A percentile compares a stretch with the other conserved stretches of the same genome.
Evolutionary conservation across 2,888 invertebrate genomes (phyloP).

Genomic region (Smittia aterrima): DNA sequence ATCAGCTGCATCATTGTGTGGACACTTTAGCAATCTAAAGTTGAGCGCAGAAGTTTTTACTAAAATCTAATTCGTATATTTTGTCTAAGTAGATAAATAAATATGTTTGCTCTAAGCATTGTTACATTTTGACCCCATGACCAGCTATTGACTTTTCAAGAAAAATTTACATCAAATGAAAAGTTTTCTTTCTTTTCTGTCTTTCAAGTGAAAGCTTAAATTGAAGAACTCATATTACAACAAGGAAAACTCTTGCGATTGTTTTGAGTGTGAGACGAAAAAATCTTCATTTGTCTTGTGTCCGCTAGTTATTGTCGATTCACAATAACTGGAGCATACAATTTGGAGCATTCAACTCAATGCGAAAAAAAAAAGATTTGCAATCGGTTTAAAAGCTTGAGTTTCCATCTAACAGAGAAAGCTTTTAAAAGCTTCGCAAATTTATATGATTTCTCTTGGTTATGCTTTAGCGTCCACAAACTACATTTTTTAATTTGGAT

Average conservation of each 20-base stretch:
- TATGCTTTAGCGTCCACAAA: constrained; percentile 16
- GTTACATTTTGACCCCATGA: constrained; percentile 41
- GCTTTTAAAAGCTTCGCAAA: background rate
- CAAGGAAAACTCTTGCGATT: background rate
- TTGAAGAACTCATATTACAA: background rate
- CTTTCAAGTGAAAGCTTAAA: background rate
- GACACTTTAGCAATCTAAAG: constrained; percentile 38
- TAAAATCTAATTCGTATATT: constrained; percentile 28
- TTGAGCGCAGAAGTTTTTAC: background rate
- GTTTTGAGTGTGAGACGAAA: background rate
- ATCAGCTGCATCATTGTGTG: constrained; percentile 39
- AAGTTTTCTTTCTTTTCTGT: background rate
- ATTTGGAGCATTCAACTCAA: constrained; percentile 29
- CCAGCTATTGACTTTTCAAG: constrained; percentile 40
- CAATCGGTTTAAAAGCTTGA: background rate
- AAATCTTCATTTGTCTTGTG: constrained; percentile 13
- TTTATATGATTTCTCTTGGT: constrained; percentile 37
- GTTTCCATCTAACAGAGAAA: background rate
- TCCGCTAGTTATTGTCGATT: constrained; percentile 43
- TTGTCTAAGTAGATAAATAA: background rate
- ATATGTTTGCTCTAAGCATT: background rate
- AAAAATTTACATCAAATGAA: constrained; percentile 40
- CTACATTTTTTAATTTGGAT: constrained; percentile 11
- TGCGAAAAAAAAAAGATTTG: background rate
- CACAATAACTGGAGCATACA: constrained; percentile 43